Base-by-base conservation (phyloP, 2,797 vertebrate genomes). In the Spinibarbus caldwelli region DNA sequence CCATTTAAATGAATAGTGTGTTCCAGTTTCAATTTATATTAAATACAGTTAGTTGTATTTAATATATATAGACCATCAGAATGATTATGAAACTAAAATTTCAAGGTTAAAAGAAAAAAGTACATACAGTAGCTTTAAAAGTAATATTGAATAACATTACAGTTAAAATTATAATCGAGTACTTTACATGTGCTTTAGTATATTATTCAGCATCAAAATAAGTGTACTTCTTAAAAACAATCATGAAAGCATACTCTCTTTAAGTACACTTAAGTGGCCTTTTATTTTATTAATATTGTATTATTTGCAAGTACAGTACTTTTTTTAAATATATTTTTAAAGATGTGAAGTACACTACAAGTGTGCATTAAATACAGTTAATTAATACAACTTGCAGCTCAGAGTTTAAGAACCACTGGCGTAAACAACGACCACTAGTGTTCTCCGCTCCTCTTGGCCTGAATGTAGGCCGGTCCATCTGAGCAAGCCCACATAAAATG, bases 381-480 rank as follows among this genome's bases (percentile, higher is more conserved):
- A 64, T 64, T 31, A 66, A 66, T 34, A 8, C 6, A 64, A 31
- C 11, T 66, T 43, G 57, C 5, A 1, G n/a, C 62, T 26, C 41
- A 5, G 66, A 67, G 31, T 54, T 41, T 26, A 64, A 80, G 26
- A 67, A 67, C 62, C 78, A 49, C 29, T 49, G 59, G 31, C 38
- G 26, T 67, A 52, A 80, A 49, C 41, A 38, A 67, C 10, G 11
- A 67, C 41, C 34, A 17, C 36, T 29, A 62, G 54, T 57, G 9
- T 62, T 78, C n/a, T 62, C n/a, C 21, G 5, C 29, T 66, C 59
- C 43, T 67, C 62, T 64, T 67, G 59, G 59, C 21, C 59, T 52
- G 47, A 77, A 66, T 77, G 47, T 90, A 94, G 92, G 92, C 19
- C 26, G 19, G 78, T 94, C 92, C 91, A 86, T 86, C 71, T 67